Evolutionary conservation across 2,113 vertebrate genomes (phyloP).

Genomic region (Pungitius pungitius): DNA sequence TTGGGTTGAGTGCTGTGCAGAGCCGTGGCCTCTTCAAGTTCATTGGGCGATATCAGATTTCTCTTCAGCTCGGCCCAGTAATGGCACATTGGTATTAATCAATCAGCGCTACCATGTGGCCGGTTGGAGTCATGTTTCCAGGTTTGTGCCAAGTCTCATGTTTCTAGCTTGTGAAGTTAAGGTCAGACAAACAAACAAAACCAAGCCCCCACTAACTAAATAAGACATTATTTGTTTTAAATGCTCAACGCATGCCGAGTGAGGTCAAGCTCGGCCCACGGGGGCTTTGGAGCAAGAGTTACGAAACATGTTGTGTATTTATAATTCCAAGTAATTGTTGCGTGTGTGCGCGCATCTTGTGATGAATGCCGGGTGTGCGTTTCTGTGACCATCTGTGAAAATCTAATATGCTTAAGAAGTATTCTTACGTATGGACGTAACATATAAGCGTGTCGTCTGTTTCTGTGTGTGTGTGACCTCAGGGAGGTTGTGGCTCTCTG

Average conservation of each 20-base stretch:
- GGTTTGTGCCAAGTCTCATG: too few species aligned
- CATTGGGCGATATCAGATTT: background rate
- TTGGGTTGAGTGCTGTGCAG: background rate
- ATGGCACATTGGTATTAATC: background rate
- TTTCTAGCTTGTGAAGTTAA: too few species aligned
- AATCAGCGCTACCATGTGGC: too few species aligned
- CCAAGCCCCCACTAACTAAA: background rate
- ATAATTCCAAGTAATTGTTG: background rate
- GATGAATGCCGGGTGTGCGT: background rate
- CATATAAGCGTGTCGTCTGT: background rate
- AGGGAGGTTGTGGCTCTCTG: slow-evolving; percentile 49
- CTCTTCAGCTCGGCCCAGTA: background rate
- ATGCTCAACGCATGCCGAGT: background rate
- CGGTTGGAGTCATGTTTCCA: too few species aligned
- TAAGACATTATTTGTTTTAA: too few species aligned
- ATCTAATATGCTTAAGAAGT: background rate
- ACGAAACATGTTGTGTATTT: slow-evolving; percentile 10
- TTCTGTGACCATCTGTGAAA: background rate
- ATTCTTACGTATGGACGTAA: slow-evolving; percentile 1
- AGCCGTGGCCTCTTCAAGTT: too few species aligned
- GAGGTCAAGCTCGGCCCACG: background rate
- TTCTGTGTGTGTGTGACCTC: slow-evolving; percentile 33
- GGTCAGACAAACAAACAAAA: too few species aligned
- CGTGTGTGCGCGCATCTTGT: background rate
- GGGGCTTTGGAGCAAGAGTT: background rate